Base-by-base conservation (phyloP, 1,140 invertebrate genomes). In the Drosophila elegans region DNA sequence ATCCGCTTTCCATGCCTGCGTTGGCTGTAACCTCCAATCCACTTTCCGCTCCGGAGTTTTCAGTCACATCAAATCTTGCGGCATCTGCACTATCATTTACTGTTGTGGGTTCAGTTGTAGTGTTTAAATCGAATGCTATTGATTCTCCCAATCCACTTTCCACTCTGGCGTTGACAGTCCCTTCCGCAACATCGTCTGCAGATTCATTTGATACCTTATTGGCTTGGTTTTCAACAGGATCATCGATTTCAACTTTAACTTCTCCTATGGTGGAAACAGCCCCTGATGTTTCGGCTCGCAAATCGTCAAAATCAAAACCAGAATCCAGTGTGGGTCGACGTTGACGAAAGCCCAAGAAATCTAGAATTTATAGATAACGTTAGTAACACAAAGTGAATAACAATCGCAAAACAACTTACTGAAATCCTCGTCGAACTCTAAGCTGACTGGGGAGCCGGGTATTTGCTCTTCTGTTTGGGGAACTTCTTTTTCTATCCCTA, bases 291-390 rank as follows among this genome's bases (percentile, higher is more conserved):
- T 36, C 48, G 4, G 44, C 45, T 44, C 39, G 41, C 6, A 46
- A 10, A 5, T 81, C 68, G 9, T 86, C 79, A 7, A 69, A 10
- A 2, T 88, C 83, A n/a, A 67, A 76, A 0, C 83, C 83, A 6
- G 83, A 88, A 25, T 88, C 83, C 32, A 53, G 38, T 4, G 84
- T 88, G 1, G 52, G 42, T 6, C 82, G 57, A 13, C 82, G 66
- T 21, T 21, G 60, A 4, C 13, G 32, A 16, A 80, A 88, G 2
- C 83, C 83, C 9, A 55, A 36, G 25, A 88, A 89, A 34, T 89
- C 84, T 88, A 27, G 2, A 12, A 27, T 1, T 21, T 3, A 12
- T 16, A n/a, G 3, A 11, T 0, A 25, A 21, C 3, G n/a, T 64
- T 13, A 56, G 11, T 12, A n/a, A n/a, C 1, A n/a, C 10, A 1